Evolutionary conservation across 2,888 invertebrate species (phyloP).

Genomic region (Agonum fuliginosum): DNA sequence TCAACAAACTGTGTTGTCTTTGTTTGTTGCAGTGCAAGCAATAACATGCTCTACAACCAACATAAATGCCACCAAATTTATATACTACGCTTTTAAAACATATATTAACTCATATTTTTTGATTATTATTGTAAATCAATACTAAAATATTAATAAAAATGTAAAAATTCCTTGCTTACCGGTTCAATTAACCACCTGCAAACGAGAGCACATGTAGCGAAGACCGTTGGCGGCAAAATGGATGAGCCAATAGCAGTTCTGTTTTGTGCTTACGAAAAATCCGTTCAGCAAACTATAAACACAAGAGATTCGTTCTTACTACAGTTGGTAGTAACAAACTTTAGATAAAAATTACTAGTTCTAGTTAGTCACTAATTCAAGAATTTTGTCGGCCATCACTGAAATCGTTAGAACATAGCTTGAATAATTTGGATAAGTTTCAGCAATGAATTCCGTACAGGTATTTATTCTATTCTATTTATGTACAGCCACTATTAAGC

Average conservation of each 20-base stretch:
- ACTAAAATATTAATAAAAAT: no score
- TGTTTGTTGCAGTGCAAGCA: background rate
- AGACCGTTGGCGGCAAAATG: slow-evolving; percentile 18
- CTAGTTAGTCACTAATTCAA: no score
- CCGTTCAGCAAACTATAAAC: background rate
- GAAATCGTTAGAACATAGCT: slow-evolving; percentile 11
- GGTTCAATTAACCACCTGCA: slow-evolving; percentile 4
- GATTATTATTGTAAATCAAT: no score
- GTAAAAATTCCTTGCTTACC: background rate
- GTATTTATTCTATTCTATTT: slow-evolving; percentile 42
- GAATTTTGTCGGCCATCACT: slow-evolving; percentile 42
- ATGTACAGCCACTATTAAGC: no score
- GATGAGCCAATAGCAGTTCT: background rate
- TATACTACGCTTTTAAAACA: no score
- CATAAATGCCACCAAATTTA: no score
- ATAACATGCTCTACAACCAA: no score
- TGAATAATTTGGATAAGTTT: slow-evolving; percentile 49
- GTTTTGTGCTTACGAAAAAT: background rate
- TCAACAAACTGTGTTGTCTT: slow-evolving; percentile 43
- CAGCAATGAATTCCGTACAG: slow-evolving; percentile 56
- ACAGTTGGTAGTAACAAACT: background rate
- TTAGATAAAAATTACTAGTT: background rate
- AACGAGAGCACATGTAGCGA: background rate
- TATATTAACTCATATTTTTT: no score
- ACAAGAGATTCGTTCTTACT: background rate